These are phyloP conservation scores for Desmophyllum pertusum DNA, from an alignment of 92 coral and sea anemone genomes.

Conservation along the genomic window DNA sequence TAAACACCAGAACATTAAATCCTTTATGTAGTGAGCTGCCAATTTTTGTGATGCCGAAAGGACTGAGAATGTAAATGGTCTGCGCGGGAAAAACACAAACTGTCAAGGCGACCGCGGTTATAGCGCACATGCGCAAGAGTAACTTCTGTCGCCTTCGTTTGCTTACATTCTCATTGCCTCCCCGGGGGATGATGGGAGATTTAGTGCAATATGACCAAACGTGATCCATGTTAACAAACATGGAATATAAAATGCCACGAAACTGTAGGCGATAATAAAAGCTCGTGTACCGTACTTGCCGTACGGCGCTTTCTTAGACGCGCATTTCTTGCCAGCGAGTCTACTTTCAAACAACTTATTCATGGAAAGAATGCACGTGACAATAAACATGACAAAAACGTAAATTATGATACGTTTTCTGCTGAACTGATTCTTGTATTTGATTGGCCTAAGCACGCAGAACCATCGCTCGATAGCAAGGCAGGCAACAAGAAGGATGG, in stretches of 20 bases:
- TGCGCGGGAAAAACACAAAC: constrained; percentile 72
- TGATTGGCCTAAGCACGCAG: constrained; percentile 56
- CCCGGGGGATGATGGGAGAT: constrained; percentile 39
- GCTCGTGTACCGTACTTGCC: constrained; percentile 36
- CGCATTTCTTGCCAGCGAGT: constrained; percentile 13
- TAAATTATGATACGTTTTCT: constrained; percentile 38
- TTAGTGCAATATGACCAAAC: constrained; percentile 24
- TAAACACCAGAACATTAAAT: constrained; percentile 33
- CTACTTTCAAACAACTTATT: constrained; percentile 42
- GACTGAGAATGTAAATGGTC: constrained; percentile 53
- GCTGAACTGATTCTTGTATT: constrained; percentile 52
- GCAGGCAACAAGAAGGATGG: constrained; percentile 53
- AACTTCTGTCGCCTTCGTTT: constrained; percentile 39
- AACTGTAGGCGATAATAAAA: constrained; percentile 33
- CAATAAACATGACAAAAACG: constrained; percentile 18
- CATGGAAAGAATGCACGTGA: constrained; percentile 47
- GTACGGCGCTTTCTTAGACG: constrained; percentile 36
- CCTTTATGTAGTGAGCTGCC: constrained; percentile 47
- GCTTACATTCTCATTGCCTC: constrained; percentile 3
- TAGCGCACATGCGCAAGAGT: constrained; percentile 70
- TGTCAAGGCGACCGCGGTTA: constrained; percentile 63
- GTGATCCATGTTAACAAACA: constrained; percentile 42
- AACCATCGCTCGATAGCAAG: constrained; percentile 75
- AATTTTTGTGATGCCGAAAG: constrained; percentile 41
- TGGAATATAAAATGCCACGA: constrained; percentile 36